Conservation (phyloP, 2,113 vertebrate genomes). For the Bettongia penicillata region DNA sequence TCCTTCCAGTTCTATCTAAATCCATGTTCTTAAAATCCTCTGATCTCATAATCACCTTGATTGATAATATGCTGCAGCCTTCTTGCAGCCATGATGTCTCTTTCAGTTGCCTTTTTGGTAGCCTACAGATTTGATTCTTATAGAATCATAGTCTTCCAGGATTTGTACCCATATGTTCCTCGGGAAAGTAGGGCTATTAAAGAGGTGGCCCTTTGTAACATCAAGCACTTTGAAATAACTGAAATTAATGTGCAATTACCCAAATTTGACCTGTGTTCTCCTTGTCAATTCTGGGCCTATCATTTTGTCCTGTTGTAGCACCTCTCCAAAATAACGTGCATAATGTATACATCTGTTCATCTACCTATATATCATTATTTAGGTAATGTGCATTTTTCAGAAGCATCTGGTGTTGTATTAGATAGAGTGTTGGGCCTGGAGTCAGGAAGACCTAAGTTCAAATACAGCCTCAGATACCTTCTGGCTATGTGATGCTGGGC, state of each 20-base stretch:
- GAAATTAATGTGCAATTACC: not conserved
- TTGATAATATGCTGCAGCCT: not conserved
- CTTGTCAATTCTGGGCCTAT: not conserved
- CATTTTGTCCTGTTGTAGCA: not conserved
- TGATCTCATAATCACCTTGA: not conserved
- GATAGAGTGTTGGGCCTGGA: not conserved
- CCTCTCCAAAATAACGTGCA: not conserved
- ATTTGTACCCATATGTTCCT: not conserved
- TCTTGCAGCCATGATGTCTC: not conserved
- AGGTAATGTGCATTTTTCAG: not conserved
- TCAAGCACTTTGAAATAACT: not conserved
- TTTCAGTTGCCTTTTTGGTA: not conserved
- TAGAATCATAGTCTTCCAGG: not conserved
- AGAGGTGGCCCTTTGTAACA: not conserved
- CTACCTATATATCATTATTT: not conserved
- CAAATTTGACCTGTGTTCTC: not conserved
- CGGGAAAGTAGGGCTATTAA: not conserved
- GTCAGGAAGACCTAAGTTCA: not conserved
- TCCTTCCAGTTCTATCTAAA: not conserved
- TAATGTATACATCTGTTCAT: not conserved
- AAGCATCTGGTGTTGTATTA: not conserved
- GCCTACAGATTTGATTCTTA: not conserved
- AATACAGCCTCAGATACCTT: not conserved
- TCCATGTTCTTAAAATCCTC: not conserved
- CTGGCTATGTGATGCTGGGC: not conserved